Evolutionary conservation across 2,113 vertebrate species (phyloP), one percentile per base, ranked within the genome.

Genomic region (Gulo gulo): DNA sequence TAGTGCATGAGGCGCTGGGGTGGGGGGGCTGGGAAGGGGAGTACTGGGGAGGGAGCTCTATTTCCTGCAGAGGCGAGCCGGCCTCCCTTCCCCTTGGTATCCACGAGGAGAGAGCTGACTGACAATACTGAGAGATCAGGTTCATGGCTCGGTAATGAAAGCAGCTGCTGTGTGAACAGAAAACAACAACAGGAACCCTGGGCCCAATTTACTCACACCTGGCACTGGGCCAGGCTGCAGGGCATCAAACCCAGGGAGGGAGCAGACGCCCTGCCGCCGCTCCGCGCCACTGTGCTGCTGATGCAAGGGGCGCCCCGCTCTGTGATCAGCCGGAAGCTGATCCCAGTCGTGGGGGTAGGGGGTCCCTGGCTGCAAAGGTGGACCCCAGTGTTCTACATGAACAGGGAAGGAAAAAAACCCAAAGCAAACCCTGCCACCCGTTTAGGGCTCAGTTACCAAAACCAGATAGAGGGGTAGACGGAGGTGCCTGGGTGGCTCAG

Each of bases 221-320:
- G 98, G 98, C 98, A 2, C n/a, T 0, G 0, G 16, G 98, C 98
- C 98, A 98, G 97, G 91, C 89, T 50, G 97, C 3, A 39, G 96
- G 93, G 97, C 61, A 61, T 96, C 95, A 92, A 2, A 74, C 59
- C 36, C 29, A 1, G 45, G 96, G 98, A 97, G 96, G 96, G 98
- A 63, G 78, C 92, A 29, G 85, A 63, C 84, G 61, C 98, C 86
- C 96, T 36, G 87, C 91, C 15, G 8, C 92, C 26, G 78, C 93
- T 65, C 78, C 83, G 96, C 91, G 86, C 16, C 95, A 93, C 84
- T 4, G 4, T 6, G 93, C 95, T 4, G 94, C 98, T 98, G 98
- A 98, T 18, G 93, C 96, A 98, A 97, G 57, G 6, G 36, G 9
- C 12, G 55, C 80, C 92, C 92, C 39, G 11, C 71, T 78, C 98